These are phyloP conservation scores for Podarcis lilfordi DNA, from an alignment of 2,797 vertebrate genomes.

Conservation along the genomic window DNA sequence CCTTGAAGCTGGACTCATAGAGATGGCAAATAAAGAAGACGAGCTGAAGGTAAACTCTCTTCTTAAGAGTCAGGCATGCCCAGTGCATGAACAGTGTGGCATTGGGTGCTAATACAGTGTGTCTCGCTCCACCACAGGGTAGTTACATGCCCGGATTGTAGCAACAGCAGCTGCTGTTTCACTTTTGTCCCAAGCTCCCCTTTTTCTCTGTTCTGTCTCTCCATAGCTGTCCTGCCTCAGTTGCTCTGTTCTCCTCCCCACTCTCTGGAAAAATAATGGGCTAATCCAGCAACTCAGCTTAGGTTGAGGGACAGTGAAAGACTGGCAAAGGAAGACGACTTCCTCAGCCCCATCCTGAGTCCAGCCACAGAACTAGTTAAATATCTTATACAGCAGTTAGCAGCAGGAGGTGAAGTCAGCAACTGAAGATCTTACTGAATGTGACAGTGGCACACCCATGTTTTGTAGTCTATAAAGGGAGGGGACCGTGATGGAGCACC, in stretches of 20 bases:
- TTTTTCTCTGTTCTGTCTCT: not conserved
- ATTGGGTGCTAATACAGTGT: not conserved
- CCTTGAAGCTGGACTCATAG: slow-evolving; percentile 92
- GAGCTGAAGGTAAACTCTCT: slow-evolving; percentile 86
- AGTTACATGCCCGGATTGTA: not conserved
- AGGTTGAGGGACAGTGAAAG: not conserved
- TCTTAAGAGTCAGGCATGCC: not conserved
- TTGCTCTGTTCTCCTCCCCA: not conserved
- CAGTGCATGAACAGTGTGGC: slow-evolving; percentile 19
- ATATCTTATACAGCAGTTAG: not conserved
- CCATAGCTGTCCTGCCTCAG: not conserved
- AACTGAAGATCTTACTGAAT: not conserved
- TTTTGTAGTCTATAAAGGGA: too few species aligned
- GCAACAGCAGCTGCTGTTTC: not conserved
- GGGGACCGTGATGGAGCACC: too few species aligned
- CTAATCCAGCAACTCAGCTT: not conserved
- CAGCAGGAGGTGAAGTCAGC: not conserved
- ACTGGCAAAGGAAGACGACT: not conserved
- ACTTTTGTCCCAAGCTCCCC: too few species aligned
- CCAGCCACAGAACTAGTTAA: too few species aligned
- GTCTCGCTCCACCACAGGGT: not conserved
- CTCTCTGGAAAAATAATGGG: not conserved
- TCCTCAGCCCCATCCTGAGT: not conserved
- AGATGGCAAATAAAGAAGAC: slow-evolving; percentile 95
- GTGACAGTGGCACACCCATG: not conserved